Evolutionary conservation across 1,140 invertebrate genomes (phyloP).

Genomic region (Dendrolimus kikuchii): DNA sequence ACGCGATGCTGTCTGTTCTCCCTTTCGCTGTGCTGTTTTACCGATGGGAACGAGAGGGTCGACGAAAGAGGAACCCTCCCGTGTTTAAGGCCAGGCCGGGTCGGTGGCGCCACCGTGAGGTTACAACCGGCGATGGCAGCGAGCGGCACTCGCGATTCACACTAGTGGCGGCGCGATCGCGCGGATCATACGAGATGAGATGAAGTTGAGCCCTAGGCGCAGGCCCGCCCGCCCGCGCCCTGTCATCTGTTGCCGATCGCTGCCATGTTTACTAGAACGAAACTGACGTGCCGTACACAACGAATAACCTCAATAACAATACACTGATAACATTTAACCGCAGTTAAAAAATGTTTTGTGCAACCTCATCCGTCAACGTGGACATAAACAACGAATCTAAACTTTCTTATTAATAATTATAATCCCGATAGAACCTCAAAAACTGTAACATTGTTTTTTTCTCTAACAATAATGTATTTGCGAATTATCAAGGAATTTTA

Average conservation of each 20-base stretch:
- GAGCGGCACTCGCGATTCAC: constrained; percentile 26
- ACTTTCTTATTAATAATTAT: constrained; percentile 5
- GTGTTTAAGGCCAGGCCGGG: constrained; percentile 37
- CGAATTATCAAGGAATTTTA: not conserved
- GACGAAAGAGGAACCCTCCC: constrained; percentile 29
- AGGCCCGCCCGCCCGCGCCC: constrained; percentile 59
- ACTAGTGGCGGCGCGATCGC: constrained; percentile 38
- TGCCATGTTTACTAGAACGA: constrained; percentile 68
- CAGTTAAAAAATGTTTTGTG: constrained; percentile 28
- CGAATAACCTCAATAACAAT: constrained; percentile 61
- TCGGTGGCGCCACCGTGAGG: constrained; percentile 61
- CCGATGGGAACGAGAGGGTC: constrained; percentile 57
- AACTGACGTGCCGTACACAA: constrained; percentile 63
- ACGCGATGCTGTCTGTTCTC: constrained; percentile 39
- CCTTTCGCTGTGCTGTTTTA: constrained; percentile 48
- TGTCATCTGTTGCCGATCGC: constrained; percentile 64
- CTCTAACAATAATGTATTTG: no score
- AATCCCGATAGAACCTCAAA: not conserved
- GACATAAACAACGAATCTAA: constrained; percentile 48
- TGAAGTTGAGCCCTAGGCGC: constrained; percentile 50
- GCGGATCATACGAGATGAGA: constrained; percentile 52
- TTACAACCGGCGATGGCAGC: constrained; percentile 15
- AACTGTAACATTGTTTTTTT: constrained; percentile 1
- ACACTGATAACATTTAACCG: constrained; percentile 31
- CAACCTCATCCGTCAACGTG: constrained; percentile 24